A percentile compares a stretch with the other conserved stretches of the same genome.
phyloP scores from a whole-genome alignment of 2,113 vertebrate genomes.

The Cynoglossus semilaevis region DNA sequence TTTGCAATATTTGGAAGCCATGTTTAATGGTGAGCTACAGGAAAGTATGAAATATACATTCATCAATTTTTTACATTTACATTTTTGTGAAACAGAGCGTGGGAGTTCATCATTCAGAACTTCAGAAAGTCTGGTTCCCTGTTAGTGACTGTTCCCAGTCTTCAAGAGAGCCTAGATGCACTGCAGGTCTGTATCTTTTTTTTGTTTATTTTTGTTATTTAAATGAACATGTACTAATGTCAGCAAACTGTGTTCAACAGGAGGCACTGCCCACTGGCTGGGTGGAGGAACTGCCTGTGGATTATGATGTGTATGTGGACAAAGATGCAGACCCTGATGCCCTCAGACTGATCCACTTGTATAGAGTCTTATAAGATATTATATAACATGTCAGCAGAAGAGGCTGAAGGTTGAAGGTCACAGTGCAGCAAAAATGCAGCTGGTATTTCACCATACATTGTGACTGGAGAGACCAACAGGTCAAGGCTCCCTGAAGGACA shows the following conservation, averaged over 20 bases:
- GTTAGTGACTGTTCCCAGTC: constrained; percentile 86
- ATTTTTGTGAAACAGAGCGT: constrained; percentile 73
- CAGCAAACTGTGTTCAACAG: constrained; percentile 37
- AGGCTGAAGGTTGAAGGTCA: no score
- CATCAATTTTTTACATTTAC: no score
- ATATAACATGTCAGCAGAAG: no score
- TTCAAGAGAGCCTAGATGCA: constrained; percentile 80
- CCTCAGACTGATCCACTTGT: constrained; percentile 88
- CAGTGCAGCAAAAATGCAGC: no score
- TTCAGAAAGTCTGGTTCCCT: constrained; percentile 81
- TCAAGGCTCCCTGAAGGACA: no score
- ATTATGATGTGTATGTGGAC: constrained; percentile 76
- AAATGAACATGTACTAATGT: not conserved
- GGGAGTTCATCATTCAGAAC: constrained; percentile 82
- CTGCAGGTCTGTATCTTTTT: constrained; percentile 73
- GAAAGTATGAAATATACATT: no score
- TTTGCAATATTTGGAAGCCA: no score
- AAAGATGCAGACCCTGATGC: constrained; percentile 79
- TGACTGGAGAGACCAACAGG: no score
- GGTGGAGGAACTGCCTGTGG: constrained; percentile 84
- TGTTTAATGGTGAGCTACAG: no score
- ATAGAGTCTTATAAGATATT: constrained; percentile 77
- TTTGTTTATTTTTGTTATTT: not conserved
- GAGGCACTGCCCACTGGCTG: constrained; percentile 78
- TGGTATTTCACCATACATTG: no score